Conservation (phyloP, 2,797 vertebrate species). For the Enteromius mattozi region DNA sequence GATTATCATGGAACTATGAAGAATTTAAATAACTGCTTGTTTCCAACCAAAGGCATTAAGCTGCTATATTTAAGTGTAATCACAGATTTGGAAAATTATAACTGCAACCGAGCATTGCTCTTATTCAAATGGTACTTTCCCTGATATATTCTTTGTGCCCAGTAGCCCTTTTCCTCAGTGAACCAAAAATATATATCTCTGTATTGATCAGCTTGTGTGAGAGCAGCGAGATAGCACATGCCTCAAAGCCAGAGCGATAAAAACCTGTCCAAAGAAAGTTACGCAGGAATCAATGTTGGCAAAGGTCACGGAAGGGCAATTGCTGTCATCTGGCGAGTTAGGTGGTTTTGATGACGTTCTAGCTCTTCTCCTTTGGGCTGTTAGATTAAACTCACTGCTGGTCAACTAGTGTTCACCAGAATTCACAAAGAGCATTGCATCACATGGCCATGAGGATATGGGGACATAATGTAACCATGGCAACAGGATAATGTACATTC, state of each 20-base stretch:
- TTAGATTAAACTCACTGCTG: conserved; percentile 59
- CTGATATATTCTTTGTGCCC: conserved; percentile 34
- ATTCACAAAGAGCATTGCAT: conserved; percentile 53
- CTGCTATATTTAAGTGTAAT: background rate
- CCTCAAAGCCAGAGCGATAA: conserved; percentile 51
- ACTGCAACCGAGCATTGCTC: conserved; percentile 9
- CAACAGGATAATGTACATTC: background rate
- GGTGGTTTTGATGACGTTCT: conserved; percentile 53
- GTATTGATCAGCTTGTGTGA: conserved; percentile 49
- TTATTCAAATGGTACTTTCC: conserved; percentile 32
- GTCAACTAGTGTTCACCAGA: conserved; percentile 43
- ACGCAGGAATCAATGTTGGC: conserved; percentile 53
- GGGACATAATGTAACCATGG: background rate
- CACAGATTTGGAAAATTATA: background rate
- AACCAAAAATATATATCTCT: conserved; percentile 54
- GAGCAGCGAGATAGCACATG: conserved; percentile 53
- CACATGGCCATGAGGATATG: conserved; percentile 10
- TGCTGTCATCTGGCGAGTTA: conserved; percentile 58
- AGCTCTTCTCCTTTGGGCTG: conserved; percentile 48
- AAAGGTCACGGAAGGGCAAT: conserved; percentile 65
- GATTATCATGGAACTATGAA: background rate
- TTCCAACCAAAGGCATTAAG: background rate
- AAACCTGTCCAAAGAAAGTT: conserved; percentile 49
- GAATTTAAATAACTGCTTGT: background rate
- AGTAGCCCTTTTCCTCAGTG: conserved; percentile 40